Base-by-base conservation (phyloP, 2,888 invertebrate genomes). In the Nasonia oneida region DNA sequence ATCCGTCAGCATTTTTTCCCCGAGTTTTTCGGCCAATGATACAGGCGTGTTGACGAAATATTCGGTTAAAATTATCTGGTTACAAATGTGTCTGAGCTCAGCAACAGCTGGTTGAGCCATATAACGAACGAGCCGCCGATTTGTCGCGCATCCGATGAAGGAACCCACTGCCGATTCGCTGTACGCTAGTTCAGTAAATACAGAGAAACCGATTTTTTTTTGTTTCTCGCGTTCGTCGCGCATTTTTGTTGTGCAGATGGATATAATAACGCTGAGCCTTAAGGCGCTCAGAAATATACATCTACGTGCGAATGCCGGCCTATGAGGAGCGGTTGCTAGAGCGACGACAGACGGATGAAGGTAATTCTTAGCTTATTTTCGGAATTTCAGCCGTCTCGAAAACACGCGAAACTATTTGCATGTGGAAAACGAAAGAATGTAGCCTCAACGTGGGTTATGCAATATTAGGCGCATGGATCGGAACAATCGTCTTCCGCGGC, bases 41-140 rank as follows among this genome's bases (percentile, higher is more conserved):
- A 85, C 76, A 33, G 1, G 12, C 57, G 23, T n/a, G 81, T 78
- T 85, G 77, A 85, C 64, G 81, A 85, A 82, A 78, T 33, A 42
- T 57, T 29, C 3, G 33, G 57, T 77, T 82, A 82, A 82, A 85
- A 82, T 85, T 85, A 85, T 85, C 77, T 33, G 50, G 57, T 71
- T 85, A 71, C 78, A 57, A 74, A 70, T 74, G 78, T n/a, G 77
- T 29, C 53, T 15, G 18, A 70, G 37, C 78, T 23, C 6, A 18
- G 18, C 1, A 42, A 81, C 77, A 81, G 64, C 61, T 78, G 70
- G 18, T 37, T 50, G 61, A 23, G 23, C 75, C 42, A 10, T 18
- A n/a, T 70, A 18, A 81, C 29, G 74, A 47, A 77, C 73, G 81
- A 80, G 23, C 70, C 18, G 71, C 37, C 71, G 15, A 70, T 81